Evolutionary conservation across 1,140 invertebrate species (phyloP).

Genomic region (Mizuhopecten yessoensis): DNA sequence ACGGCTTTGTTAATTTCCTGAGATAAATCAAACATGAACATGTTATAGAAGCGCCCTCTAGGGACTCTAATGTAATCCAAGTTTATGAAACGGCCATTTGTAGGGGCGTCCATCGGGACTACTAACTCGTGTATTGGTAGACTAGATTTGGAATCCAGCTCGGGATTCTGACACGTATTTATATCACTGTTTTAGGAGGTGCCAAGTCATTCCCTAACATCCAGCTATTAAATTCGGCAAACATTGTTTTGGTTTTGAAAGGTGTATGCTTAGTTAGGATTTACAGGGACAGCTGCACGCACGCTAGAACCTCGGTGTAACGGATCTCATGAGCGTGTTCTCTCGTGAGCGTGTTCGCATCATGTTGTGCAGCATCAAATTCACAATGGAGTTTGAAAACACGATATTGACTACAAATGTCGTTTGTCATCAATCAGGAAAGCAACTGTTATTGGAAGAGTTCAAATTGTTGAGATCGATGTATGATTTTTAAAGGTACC

Average conservation of each 20-base stretch:
- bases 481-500: too few relatives aligned
- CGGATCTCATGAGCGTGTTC: background rate
- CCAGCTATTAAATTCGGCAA: constrained; percentile 15
- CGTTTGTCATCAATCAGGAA: constrained; percentile 25
- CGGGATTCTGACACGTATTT: background rate
- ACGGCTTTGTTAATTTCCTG: constrained; percentile 9
- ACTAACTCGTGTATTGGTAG: constrained; percentile 23
- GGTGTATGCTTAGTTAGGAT: constrained; percentile 13
- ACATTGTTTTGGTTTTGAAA: constrained; percentile 39
- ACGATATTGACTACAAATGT: background rate
- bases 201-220: constrained; percentile 19
- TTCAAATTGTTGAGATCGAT: background rate
- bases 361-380: background rate
- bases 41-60: background rate
- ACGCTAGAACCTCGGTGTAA: background rate
- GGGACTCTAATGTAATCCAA: constrained; percentile 4
- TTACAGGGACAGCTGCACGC: background rate
- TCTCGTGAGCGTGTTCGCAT: background rate
- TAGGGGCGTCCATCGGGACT: background rate
- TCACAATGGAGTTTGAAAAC: background rate
- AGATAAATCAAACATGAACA: constrained; percentile 34
- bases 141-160: constrained; percentile 33
- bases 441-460: background rate
- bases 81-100: constrained; percentile 33
- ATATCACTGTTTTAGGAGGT: constrained; percentile 27